Base-by-base conservation (phyloP, 2,113 vertebrate species). In the Nesogale talazaci region DNA sequence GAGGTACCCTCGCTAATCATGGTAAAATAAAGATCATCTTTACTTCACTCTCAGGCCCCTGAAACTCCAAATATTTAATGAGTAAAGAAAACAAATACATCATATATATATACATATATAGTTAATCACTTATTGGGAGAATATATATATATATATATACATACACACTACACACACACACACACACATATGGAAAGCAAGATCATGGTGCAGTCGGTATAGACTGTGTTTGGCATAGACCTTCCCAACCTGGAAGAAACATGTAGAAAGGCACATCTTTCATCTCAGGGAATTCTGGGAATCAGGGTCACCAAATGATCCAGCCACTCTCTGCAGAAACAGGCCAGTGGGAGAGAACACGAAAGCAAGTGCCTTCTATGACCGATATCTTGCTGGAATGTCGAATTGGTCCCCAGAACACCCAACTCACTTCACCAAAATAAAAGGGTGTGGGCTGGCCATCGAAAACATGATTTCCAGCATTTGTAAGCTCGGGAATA, bases 11-110 rank as follows among this genome's bases (percentile, higher is more conserved):
- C 59, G 23, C n/a, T 86, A 61, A 88, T 8, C 6, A 61, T 34
- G 14, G 38, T 42, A 86, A 83, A 75, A 22, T n/a, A 86, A 90
- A 52, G 12, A 61, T 84, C 90, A 15, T 82, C 86, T 83, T 77
- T n/a, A 78, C 29, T 92, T 93, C 25, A 90, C 1, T 10, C 0
- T 1, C 29, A 34, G 31, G 22, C 36, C 19, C n/a, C 61, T 10
- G 77, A 86, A 36, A 59, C 36, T 19, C 42, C 75, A 61, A 59
- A 87, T 19, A 16, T 75, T 57, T 57, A 14, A 91, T 90, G 89
- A 82, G 74, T 3, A 83, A 89, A 91, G 77, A 27, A 38, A 34
- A 56, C 77, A 57, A 56, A 4, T 38, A 79, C 6, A 80, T 46
- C 29, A 89, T 61, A 72, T 42, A 75, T 65, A 6, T 46, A 63